Base-by-base conservation (phyloP, 2,113 vertebrate species). In the Galbula dea region DNA sequence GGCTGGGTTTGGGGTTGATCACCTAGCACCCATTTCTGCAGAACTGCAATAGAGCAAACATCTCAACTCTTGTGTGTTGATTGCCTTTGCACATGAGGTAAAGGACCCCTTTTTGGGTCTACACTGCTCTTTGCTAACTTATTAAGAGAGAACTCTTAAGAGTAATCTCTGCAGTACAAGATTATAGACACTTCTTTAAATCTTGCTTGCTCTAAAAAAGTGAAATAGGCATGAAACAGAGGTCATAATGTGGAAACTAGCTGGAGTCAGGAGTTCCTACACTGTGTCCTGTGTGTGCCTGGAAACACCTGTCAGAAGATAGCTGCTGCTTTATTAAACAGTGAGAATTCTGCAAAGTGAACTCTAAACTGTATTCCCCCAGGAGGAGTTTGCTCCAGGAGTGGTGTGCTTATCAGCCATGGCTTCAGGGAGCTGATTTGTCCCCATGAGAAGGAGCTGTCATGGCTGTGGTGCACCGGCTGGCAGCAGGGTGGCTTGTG, bases 381-480 rank as follows among this genome's bases (percentile, higher is more conserved):
- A 79, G 88, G 65, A 59, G n/a, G 36, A 48, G 57, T 49, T 39
- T 89, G 29, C 48, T 67, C 4, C 49, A 7, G 49, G 84, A 90
- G 36, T 8, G 0, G 1, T 45, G 7, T 34, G n/a, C n/a, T 43
- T 23, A 29, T 6, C 43, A 12, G n/a, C 75, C 30, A 1, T 1
- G 6, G 21, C 85, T 66, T 86, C 43, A 29, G 19, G 37, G 27
- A 83, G 41, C 3, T 66, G 45, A 20, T 17, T 49, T 34, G 27
- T 7, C 15, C 3, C 23, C 41, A 27, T 54, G 49, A 65, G 71
- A 23, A 5, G 58, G 23, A 48, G 24, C 22, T 3, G 1, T 0
- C 26, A 99, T 99, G 99, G 97, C 99, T 0, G 95, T 98, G 46
- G 76, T 99, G 41, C 73, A 93, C 17, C 83, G 81, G 21, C 83